These are phyloP conservation scores for Acipenser transmontanus DNA, from an alignment of 2,797 vertebrate genomes.

Conservation along the genomic window DNA sequence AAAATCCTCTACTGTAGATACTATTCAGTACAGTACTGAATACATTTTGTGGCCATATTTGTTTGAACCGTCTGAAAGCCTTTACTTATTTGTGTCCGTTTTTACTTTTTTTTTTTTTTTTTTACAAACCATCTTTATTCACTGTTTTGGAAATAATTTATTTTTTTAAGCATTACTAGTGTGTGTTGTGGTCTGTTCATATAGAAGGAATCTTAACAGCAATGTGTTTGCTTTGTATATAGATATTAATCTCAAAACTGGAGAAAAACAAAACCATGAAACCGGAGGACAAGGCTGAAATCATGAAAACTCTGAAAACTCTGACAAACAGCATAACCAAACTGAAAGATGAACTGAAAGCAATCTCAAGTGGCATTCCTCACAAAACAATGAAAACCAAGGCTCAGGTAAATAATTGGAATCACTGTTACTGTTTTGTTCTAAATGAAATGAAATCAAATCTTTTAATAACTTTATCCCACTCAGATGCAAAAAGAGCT, in stretches of 20 bases:
- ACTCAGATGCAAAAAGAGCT: constrained; percentile 90
- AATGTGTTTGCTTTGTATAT: constrained; percentile 19
- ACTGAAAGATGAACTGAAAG: constrained; percentile 92
- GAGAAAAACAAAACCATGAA: constrained; percentile 94
- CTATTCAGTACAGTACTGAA: too few relatives aligned
- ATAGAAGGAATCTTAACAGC: neutral
- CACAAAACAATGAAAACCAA: constrained; percentile 77
- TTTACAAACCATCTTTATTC: too few relatives aligned
- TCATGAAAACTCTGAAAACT: constrained; percentile 82
- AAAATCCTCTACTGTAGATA: too few relatives aligned
- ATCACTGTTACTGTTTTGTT: neutral
- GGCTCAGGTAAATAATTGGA: constrained; percentile 70
- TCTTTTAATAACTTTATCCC: constrained; percentile 9
- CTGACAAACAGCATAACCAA: constrained; percentile 91
- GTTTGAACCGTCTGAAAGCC: too few relatives aligned
- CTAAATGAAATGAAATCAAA: neutral
- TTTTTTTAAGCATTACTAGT: neutral
- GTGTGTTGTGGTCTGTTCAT: neutral
- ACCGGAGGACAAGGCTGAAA: constrained; percentile 87
- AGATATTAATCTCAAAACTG: constrained; percentile 93
- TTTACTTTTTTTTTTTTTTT: neutral
- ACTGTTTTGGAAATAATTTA: neutral
- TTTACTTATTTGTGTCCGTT: too few relatives aligned
- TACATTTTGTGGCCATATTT: too few relatives aligned
- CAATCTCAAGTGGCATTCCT: constrained; percentile 58